Conservation (phyloP, 1,140 invertebrate genomes). For the Drosophila melanogaster region Release_6_plus_ISO1_MT NT_037436.4:11896501-11897000, state of each 20-base stretch:
- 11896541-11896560: slow-evolving; percentile 70
- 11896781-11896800: slow-evolving; percentile 60
- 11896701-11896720: slow-evolving; percentile 69
- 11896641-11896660: background rate
- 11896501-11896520: slow-evolving; percentile 58
- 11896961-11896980: background rate
- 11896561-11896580: background rate
- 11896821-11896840: slow-evolving; percentile 34
- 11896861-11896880: background rate
- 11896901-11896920: too few species aligned
- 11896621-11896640: slow-evolving; percentile 41
- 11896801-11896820: slow-evolving; percentile 43
- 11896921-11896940: background rate
- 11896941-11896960: background rate
- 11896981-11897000: background rate
- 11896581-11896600: slow-evolving; percentile 14
- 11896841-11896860: slow-evolving; percentile 1
- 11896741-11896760: slow-evolving; percentile 78
- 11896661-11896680: slow-evolving; percentile 7
- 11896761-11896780: slow-evolving; percentile 34
- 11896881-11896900: background rate
- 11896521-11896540: slow-evolving; percentile 82
- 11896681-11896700: slow-evolving; percentile 21
- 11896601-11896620: slow-evolving; percentile 61
- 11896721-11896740: slow-evolving; percentile 83